A percentile compares a stretch with the other conserved stretches of the same genome.
These are phyloP conservation scores for Prunella himalayana DNA, from an alignment of 2,113 vertebrate species.

Conservation along the genomic window DNA sequence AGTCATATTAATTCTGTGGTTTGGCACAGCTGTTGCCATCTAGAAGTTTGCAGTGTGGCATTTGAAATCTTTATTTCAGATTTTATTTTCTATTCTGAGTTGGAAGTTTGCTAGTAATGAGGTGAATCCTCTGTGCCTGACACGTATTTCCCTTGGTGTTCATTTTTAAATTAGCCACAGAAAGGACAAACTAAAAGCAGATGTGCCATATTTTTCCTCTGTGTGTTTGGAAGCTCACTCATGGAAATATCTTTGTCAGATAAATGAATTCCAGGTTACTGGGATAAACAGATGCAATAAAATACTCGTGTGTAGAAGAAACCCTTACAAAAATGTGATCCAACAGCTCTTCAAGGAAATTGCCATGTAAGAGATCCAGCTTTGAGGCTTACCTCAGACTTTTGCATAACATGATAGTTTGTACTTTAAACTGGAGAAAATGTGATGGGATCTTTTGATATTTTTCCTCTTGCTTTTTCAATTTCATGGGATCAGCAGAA, in stretches of 20 bases:
- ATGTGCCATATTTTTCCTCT: constrained; percentile 12
- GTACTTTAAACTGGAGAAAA: constrained; percentile 12
- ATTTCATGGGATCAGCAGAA: constrained; percentile 31
- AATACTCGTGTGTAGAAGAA: neutral
- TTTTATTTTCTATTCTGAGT: neutral
- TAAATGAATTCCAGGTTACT: constrained; percentile 44
- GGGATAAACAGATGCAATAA: constrained; percentile 34
- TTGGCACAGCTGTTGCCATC: neutral
- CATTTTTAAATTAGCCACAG: constrained; percentile 13
- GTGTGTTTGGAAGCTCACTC: neutral
- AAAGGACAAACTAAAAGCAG: constrained; percentile 36
- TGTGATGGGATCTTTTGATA: neutral
- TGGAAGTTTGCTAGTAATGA: neutral
- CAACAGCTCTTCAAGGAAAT: constrained; percentile 34
- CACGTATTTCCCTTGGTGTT: neutral
- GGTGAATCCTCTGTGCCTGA: neutral
- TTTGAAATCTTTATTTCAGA: neutral
- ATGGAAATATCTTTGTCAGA: constrained; percentile 30
- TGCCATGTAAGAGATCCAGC: constrained; percentile 8
- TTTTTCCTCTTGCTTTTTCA: constrained; percentile 32
- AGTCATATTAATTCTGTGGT: neutral
- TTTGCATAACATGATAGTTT: constrained; percentile 16
- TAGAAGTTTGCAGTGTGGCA: neutral
- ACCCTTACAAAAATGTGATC: neutral
- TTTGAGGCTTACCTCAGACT: constrained; percentile 55